Evolutionary conservation across 2,888 invertebrate species (phyloP), one percentile per base, ranked within the genome.

Genomic region (Teinopalpus imperialis): DNA sequence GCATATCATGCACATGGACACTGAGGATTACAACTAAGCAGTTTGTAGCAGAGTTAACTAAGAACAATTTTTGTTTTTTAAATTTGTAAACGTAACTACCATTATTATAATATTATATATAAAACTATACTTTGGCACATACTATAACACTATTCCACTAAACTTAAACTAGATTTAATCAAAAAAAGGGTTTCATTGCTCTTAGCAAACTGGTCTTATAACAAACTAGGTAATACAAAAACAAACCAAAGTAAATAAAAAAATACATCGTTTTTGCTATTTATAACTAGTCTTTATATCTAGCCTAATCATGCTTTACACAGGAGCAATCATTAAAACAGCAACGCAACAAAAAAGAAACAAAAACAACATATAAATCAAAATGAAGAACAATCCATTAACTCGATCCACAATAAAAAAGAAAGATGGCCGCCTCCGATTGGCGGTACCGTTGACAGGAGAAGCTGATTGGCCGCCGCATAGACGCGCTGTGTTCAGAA

Each of bases 351-450:
- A 48, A 59, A 62, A 59, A 55, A 43, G 63, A 27, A 45, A 32
- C 26, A 34, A 27, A 75, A 74, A 70, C 69, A 69, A 74, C 66
- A 70, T 74, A 83, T 81, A 83, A 87, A 82, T 83, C 80, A 79
- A 72, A 85, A 86, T 73, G 76, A 81, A 81, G 81, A 85, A 85
- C 83, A 87, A 87, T 83, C 87, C 83, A 88, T 88, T 87, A 86
- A 81, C 75, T 80, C 65, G 66, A 79, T 76, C 73, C 66, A 79
- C 73, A 78, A 74, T 74, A 78, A 80, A 86, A 81, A 73, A 75
- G 54, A 71, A 75, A 66, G 63, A 61, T 57, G 49, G 53, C 56
- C 54, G 49, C 44, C 64, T 55, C 59, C 66, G 71, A 87, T 88
- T 88, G 87, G 87, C 64, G 53, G 67, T 31, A 57, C 58, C 53